Base-by-base conservation (phyloP, 2,113 vertebrate genomes). In the Phrynosoma blainvillii region DNA sequence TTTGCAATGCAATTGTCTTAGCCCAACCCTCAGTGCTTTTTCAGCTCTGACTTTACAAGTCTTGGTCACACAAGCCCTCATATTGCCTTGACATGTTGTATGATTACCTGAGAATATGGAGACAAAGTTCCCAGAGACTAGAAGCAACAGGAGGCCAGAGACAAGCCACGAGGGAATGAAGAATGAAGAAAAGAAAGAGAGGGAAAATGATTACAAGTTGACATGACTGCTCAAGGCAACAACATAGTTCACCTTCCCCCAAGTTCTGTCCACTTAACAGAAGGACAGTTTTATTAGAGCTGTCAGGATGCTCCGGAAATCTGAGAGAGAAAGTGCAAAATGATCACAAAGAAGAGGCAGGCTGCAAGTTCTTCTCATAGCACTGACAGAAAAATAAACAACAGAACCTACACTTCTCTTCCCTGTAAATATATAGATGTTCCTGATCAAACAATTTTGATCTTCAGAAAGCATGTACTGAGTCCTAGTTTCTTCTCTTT, bases 121-220 rank as follows among this genome's bases (percentile, higher is more conserved):
- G 98, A 99, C 91, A 99, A 97, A 1, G 97, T 98, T 91, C 98
- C 98, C 93, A 99, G 97, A 84, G 98, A 99, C 98, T 99, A 95
- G 79, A 95, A 91, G 92, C 89, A 30, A 65, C 87, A 82, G 93
- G 90, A 80, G 91, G 81, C 91, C 83, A 91, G 94, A 86, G 93
- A 88, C 89, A 83, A 92, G 90, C 42, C 90, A 6, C 54, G 87
- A 88, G 85, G 79, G 62, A 59, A 82, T 87, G 27, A 25, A 40
- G 80, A 84, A 82, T 75, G 87, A 82, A 79, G 76, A 92, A 76
- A 87, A 30, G 82, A 84, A 78, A 78, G 73, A 89, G 62, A 89
- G 9, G 92, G 87, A 93, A 84, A 23, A 47, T 0, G 0, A 88
- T 94, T 94, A 95, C 47, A 25, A 65, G 75, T 10, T 89, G 62